These are phyloP conservation scores for Pycnonotus jocosus DNA, from an alignment of 2,113 vertebrate genomes.

Conservation along the genomic window DNA sequence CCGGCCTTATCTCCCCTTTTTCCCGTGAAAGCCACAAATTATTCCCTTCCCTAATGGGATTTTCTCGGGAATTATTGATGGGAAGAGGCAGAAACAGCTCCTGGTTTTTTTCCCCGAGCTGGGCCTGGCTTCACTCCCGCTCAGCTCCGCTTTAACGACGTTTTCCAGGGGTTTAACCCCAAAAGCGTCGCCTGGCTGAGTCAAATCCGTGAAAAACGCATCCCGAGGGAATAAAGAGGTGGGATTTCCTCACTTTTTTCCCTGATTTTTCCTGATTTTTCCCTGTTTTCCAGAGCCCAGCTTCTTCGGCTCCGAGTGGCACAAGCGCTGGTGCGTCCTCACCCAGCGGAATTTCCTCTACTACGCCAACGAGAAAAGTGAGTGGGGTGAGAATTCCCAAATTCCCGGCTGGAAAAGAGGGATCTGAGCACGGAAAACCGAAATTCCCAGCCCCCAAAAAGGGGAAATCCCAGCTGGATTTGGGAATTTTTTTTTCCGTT, in stretches of 20 bases:
- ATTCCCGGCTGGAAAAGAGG: accelerated
- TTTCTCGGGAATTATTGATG: constrained; percentile 7
- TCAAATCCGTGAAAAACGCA: accelerated
- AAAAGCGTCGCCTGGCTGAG: accelerated
- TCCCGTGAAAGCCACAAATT: constrained; percentile 22
- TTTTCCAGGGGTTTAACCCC: neutral
- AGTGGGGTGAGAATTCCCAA: neutral
- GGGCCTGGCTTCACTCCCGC: neutral
- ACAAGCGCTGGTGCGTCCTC: neutral
- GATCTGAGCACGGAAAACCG: accelerated
- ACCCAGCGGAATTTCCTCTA: neutral
- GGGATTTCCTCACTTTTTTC: too few relatives aligned
- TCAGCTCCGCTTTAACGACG: neutral
- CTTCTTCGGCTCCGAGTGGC: neutral
- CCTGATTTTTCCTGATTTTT: accelerated
- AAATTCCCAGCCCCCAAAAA: neutral
- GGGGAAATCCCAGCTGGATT: neutral
- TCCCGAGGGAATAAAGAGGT: neutral
- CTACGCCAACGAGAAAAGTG: neutral
- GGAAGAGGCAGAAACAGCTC: neutral
- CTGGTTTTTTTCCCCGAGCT: neutral
- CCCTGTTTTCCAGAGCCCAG: neutral
- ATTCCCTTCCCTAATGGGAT: constrained; percentile 24
- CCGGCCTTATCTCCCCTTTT: constrained; percentile 5
- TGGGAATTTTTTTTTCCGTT: accelerated